These are phyloP conservation scores for Nasonia oneida DNA, from an alignment of 2,888 invertebrate species.

Conservation along the genomic window DNA sequence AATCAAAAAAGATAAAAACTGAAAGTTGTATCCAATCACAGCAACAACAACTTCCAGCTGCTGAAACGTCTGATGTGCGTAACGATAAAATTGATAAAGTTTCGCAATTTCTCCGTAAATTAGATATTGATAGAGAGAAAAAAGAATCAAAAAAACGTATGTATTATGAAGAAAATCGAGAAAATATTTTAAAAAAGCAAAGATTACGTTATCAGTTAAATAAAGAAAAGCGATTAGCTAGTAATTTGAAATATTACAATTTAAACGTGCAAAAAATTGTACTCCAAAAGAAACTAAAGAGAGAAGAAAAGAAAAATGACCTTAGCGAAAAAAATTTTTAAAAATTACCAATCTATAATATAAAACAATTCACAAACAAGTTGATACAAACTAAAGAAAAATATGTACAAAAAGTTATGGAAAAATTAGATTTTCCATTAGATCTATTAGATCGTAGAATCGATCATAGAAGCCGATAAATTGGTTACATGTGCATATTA, in stretches of 20 bases:
- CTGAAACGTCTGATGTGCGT: no score
- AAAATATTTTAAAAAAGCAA: not conserved
- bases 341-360: not conserved
- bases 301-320: not conserved
- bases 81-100: not conserved
- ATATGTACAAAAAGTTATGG: conserved; percentile 4
- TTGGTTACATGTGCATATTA: conserved; percentile 52
- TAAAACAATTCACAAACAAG: not conserved
- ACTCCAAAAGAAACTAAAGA: not conserved
- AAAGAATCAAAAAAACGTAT: not conserved
- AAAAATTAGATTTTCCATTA: conserved; percentile 19
- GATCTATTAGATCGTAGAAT: conserved; percentile 37
- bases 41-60: no score
- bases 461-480: not conserved
- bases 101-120: not conserved
- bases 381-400: conserved; percentile 3
- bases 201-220: not conserved
- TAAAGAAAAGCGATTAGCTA: not conserved
- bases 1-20: no score
- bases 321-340: not conserved
- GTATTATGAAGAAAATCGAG: not conserved
- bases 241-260: not conserved
- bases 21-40: no score
- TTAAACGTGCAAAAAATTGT: not conserved
- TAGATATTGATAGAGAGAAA: not conserved